phyloP scores from a whole-genome alignment of 2,888 invertebrate genomes.

The Colostygia pectinataria region DNA sequence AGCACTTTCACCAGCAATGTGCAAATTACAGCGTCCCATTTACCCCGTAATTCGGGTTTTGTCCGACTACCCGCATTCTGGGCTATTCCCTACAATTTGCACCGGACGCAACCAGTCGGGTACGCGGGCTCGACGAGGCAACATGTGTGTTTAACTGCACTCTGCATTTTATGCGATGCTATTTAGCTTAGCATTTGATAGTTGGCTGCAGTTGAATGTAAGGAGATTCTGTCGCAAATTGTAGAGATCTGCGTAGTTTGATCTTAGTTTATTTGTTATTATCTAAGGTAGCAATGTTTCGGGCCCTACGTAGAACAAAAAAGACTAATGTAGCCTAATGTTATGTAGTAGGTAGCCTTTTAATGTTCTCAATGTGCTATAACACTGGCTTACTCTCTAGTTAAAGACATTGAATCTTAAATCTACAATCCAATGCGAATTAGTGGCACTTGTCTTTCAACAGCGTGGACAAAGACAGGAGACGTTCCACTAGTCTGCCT shows the following conservation, averaged over 20 bases:
- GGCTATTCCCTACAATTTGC: conserved; percentile 61
- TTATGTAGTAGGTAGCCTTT: no score
- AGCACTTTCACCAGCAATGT: conserved; percentile 49
- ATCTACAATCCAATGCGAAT: no score
- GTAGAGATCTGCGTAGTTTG: not conserved
- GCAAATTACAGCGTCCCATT: conserved; percentile 68
- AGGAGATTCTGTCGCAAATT: conserved; percentile 14
- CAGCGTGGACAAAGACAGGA: no score
- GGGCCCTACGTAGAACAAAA: no score
- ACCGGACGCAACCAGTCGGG: conserved; percentile 64
- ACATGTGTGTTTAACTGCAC: conserved; percentile 69
- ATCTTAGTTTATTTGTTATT: not conserved
- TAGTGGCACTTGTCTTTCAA: no score
- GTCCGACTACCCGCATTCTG: conserved; percentile 58
- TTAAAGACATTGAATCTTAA: no score
- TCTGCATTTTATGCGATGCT: conserved; percentile 65
- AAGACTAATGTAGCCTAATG: no score
- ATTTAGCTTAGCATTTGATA: conserved; percentile 38
- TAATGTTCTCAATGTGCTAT: no score
- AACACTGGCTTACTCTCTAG: no score
- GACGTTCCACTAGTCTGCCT: no score
- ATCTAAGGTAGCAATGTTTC: not conserved
- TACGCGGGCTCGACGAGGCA: conserved; percentile 45
- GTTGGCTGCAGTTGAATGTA: conserved; percentile 17
- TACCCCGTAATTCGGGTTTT: conserved; percentile 61